Conservation (phyloP, 2,113 vertebrate genomes). For the Erythrocercus mccallii region DNA sequence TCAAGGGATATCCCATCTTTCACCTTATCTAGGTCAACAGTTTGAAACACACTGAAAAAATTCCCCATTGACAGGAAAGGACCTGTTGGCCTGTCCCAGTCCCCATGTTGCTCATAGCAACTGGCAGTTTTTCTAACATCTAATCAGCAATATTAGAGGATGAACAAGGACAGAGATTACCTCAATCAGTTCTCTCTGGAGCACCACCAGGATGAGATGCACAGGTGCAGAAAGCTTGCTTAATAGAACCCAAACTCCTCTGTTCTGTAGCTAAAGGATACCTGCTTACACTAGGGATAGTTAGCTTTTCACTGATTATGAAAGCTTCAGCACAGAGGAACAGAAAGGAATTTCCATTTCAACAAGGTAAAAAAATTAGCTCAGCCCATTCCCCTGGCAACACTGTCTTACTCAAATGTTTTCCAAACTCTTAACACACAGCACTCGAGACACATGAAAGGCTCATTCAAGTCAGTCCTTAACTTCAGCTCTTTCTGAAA, state of each 20-base stretch:
- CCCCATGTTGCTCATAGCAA: neutral
- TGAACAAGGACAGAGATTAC: neutral
- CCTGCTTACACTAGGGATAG: neutral
- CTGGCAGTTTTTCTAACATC: neutral
- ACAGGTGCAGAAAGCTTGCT: neutral
- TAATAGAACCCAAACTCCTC: neutral
- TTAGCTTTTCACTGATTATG: neutral
- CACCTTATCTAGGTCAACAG: conserved; percentile 6
- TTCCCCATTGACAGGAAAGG: neutral
- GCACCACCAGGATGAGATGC: neutral
- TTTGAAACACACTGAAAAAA: neutral
- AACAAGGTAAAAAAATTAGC: neutral
- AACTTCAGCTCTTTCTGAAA: neutral
- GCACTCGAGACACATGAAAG: neutral
- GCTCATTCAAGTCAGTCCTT: neutral
- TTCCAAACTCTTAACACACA: neutral
- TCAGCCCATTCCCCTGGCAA: neutral
- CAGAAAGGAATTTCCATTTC: neutral
- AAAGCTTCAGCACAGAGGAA: neutral
- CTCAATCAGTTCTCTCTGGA: neutral
- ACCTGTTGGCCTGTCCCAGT: neutral
- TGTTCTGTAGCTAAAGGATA: neutral
- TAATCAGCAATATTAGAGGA: neutral
- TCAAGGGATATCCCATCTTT: neutral
- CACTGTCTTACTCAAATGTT: neutral